phyloP scores from a whole-genome alignment of 2,113 vertebrate genomes.

The Gambusia affinis region DNA sequence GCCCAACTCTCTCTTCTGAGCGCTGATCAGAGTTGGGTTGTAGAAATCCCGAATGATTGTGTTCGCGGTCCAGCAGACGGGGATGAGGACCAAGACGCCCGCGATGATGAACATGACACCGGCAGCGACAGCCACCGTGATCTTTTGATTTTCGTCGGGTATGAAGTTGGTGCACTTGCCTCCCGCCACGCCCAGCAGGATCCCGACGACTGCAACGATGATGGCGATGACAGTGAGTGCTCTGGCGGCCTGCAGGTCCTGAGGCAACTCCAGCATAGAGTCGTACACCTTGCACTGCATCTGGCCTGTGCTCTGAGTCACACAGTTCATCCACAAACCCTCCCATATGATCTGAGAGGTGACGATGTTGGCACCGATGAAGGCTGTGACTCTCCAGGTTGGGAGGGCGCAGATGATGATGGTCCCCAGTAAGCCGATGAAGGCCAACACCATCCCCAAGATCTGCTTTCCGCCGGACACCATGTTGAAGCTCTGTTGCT shows the following conservation, averaged over 20 bases:
- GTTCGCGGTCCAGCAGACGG: conserved; percentile 84
- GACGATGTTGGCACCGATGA: conserved; percentile 89
- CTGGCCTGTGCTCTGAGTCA: conserved; percentile 81
- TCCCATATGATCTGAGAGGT: conserved; percentile 85
- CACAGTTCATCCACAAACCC: conserved; percentile 84
- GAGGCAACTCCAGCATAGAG: conserved; percentile 79
- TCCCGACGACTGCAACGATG: conserved; percentile 60
- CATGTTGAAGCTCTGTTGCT: conserved; percentile 51
- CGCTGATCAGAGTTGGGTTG: conserved; percentile 79
- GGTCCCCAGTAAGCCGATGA: conserved; percentile 84
- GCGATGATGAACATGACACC: conserved; percentile 76
- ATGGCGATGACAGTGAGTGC: conserved; percentile 77
- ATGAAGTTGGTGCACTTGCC: conserved; percentile 80
- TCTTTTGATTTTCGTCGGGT: conserved; percentile 57
- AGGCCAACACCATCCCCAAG: conserved; percentile 78
- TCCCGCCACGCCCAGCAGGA: conserved; percentile 62
- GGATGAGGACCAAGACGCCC: conserved; percentile 81
- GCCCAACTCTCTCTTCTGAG: conserved; percentile 86
- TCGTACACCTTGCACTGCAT: conserved; percentile 85
- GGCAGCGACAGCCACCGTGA: conserved; percentile 60
- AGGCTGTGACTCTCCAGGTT: conserved; percentile 87
- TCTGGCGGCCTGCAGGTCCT: conserved; percentile 77
- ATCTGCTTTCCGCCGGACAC: conserved; percentile 80
- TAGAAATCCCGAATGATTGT: conserved; percentile 86
- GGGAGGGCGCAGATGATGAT: conserved; percentile 87